Evolutionary conservation across 2,113 vertebrate genomes (phyloP).

Genomic region (Takifugu flavidus): DNA sequence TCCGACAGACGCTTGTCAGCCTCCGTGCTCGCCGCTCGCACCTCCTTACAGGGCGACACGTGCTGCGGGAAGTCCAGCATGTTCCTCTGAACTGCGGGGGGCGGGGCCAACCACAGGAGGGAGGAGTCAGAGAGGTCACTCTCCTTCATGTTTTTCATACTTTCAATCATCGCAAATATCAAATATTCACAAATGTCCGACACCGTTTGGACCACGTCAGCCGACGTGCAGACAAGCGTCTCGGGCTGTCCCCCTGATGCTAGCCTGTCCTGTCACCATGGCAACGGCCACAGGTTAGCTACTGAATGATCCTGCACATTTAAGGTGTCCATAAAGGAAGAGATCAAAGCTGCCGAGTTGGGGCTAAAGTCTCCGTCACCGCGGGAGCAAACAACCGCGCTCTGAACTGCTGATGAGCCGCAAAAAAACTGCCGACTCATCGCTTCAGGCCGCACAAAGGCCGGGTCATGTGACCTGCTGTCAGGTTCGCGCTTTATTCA

Average conservation of each 20-base stretch:
- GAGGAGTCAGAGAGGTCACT: neutral
- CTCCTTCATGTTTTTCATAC: too few species aligned
- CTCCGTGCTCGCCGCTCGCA: conserved; percentile 87
- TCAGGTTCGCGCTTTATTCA: neutral
- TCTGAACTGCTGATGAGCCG: conserved; percentile 69
- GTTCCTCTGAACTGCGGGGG: conserved; percentile 84
- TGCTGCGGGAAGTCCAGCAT: conserved; percentile 96
- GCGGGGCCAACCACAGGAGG: neutral
- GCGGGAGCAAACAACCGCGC: conserved; percentile 8
- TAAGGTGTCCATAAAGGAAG: too few species aligned
- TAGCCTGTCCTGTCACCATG: too few species aligned
- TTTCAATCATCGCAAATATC: too few species aligned
- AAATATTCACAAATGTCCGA: too few species aligned
- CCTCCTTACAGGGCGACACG: conserved; percentile 84
- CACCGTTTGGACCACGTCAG: too few species aligned
- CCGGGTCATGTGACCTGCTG: neutral
- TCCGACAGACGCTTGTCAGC: conserved; percentile 93
- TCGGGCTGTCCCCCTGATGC: too few species aligned
- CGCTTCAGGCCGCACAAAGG: conserved; percentile 48
- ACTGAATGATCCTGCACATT: conserved; percentile 22
- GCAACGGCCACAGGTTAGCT: too few species aligned
- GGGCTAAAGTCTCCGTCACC: too few species aligned
- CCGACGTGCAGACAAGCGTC: too few species aligned
- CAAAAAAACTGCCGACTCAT: conserved; percentile 41
- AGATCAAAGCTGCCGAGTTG: too few species aligned